Base-by-base conservation (phyloP, 2,113 vertebrate genomes). In the Entelurus aequoreus region DNA sequence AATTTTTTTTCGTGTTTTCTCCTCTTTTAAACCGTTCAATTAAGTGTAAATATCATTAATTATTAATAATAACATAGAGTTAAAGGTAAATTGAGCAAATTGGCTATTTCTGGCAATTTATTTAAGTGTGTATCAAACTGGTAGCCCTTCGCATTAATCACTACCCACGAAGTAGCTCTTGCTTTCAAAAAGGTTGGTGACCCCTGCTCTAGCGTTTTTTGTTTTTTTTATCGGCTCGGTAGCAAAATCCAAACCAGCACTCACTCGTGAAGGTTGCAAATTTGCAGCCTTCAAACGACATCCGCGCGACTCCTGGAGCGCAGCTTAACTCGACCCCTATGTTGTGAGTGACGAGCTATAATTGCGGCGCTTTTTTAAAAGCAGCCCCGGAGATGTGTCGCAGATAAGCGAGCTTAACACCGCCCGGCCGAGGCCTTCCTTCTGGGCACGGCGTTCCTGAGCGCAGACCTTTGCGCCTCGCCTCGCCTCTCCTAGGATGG, bases 391-490 rank as follows among this genome's bases (percentile, higher is more conserved):
- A 87, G 85, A 86, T 86, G 77, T 80, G 77, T 63, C 28, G 69
- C 40, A 77, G 86, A 81, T 87, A 87, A 87, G 75, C 76, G 46
- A 74, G 66, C 75, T 86, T 88, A 82, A 83, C 74, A 68, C 71
- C 61, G 54, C 54, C 6, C 2, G 46, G 57, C 19, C 42, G 19
- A 35, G 46, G 14, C 14, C 46, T 48, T 60, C 14, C 28, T 36
- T 69, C 68, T 5, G 60, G 79, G 74, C 67, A 49, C 0, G 1
- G 16, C 0, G 53, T 64, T 71, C 76, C 73, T 44, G 62, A 54
- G 70, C 71, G 63, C 74, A 50, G 55, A 15, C 62, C 59, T 69
- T 75, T 68, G 55, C 3, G 9, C 59, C 12, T 11, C 9, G 35
- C 15, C 37, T 88, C 76, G 47, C 21, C 74, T 84, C 82, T 86